Conservation (phyloP, 2,797 vertebrate species). For the Myripristis murdjan region DNA sequence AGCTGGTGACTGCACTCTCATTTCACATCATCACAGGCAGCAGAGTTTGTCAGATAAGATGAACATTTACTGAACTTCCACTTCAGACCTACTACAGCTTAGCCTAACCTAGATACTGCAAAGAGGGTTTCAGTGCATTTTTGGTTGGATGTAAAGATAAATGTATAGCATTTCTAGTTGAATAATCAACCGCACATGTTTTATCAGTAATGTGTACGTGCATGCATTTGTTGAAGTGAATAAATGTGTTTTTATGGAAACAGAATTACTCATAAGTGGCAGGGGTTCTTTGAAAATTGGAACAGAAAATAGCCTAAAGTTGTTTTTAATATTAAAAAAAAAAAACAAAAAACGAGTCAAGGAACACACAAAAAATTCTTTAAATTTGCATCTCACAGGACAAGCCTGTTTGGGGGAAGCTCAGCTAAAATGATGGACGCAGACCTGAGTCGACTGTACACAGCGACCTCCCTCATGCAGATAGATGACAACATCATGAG, state of each 20-base stretch:
- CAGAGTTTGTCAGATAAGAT: background rate
- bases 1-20: background rate
- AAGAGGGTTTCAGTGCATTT: too few species aligned
- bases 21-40: background rate
- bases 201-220: slow-evolving; percentile 2
- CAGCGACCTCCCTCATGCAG: slow-evolving; percentile 98
- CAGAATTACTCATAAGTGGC: too few species aligned
- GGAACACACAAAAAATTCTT: background rate
- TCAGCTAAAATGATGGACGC: slow-evolving; percentile 87
- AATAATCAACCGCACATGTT: background rate
- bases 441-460: slow-evolving; percentile 92
- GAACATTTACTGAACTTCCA: background rate
- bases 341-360: too few species aligned
- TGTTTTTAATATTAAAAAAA: too few species aligned
- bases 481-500: slow-evolving; percentile 99
- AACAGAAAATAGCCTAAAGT: too few species aligned
- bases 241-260: too few species aligned
- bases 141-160: background rate
- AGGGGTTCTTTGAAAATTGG: too few species aligned
- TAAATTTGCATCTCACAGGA: slow-evolving; percentile 78
- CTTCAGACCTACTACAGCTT: background rate
- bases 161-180: background rate
- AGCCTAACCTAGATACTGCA: background rate
- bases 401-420: slow-evolving; percentile 90
- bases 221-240: background rate